Evolutionary conservation across 2,113 vertebrate genomes (phyloP), one percentile per base, ranked within the genome.

Genomic region (Procavia capensis): DNA sequence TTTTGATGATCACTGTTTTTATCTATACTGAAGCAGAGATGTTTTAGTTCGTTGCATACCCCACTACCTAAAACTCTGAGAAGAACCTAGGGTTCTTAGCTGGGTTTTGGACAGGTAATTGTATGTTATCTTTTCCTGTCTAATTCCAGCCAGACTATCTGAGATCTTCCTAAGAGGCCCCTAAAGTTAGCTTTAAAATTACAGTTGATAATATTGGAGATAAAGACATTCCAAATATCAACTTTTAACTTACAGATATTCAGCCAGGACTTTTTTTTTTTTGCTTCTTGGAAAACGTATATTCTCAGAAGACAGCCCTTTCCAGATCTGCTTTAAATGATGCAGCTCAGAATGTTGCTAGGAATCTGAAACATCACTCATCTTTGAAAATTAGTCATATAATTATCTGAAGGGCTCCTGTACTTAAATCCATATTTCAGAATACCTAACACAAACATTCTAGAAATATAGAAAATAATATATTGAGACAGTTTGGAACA

Each of bases 401-500:
- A 97, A 97, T 97, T 97, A 97, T 95, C 89, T 80, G 89, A 97
- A 96, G 83, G 90, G 91, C 75, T 97, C 95, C 93, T 97, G 94
- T 97, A 97, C 97, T 97, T 97, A 97, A 97, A 97, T 96, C 96
- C 97, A 97, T 96, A 91, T 96, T 97, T 97, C 93, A 97, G 91
- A 93, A 97, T 97, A 84, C 89, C 95, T 96, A 97, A 97, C 95
- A 95, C 93, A 97, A 97, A 96, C 94, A 97, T 97, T 97, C 96
- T 96, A 96, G 95, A 95, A 96, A 89, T 96, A 87, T 97, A 96
- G 94, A 97, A 97, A 97, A 97, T 97, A 97, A 97, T 96, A 96
- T 96, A 97, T 93, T 96, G 91, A 97, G 97, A 97, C 83, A 5
- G 9, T 91, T 96, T 81, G 93, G 97, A 95, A 43, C 76, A 79